A percentile compares a stretch with the other conserved stretches of the same genome.
These are phyloP conservation scores for Danio tinwini DNA, from an alignment of 2,797 vertebrate genomes.

Conservation along the genomic window DNA sequence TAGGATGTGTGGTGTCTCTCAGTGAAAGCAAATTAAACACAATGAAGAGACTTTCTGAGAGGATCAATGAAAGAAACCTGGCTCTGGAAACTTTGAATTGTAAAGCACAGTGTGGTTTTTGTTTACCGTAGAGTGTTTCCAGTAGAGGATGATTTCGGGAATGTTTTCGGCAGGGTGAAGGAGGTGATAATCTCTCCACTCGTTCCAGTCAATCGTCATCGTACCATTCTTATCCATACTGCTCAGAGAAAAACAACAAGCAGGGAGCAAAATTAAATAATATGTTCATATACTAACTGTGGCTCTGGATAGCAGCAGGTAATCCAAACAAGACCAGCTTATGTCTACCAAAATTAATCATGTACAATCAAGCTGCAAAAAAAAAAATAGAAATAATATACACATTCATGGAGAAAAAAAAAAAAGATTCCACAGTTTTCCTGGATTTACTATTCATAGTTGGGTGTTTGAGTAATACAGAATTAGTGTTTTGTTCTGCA, in stretches of 20 bases:
- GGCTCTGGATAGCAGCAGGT: neutral
- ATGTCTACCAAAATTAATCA: neutral
- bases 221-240: slow-evolving; percentile 98
- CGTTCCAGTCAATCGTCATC: slow-evolving; percentile 97
- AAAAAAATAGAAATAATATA: neutral
- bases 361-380: neutral
- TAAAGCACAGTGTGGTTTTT: neutral
- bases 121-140: slow-evolving; percentile 96
- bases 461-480: no score
- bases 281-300: neutral
- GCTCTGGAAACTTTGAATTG: neutral
- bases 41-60: neutral
- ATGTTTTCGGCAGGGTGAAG: slow-evolving; percentile 94
- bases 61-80: neutral
- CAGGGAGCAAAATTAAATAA: neutral
- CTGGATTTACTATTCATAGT: no score
- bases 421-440: no score
- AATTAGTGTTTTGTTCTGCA: no score
- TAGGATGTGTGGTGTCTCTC: neutral
- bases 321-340: slow-evolving; percentile 1
- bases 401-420: no score
- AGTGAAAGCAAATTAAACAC: neutral
- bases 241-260: slow-evolving; percentile 26
- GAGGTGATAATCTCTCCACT: slow-evolving; percentile 95
- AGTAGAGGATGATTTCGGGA: slow-evolving; percentile 96